These are phyloP conservation scores for Epirrita christyi DNA, from an alignment of 2,888 invertebrate species.

Conservation along the genomic window DNA sequence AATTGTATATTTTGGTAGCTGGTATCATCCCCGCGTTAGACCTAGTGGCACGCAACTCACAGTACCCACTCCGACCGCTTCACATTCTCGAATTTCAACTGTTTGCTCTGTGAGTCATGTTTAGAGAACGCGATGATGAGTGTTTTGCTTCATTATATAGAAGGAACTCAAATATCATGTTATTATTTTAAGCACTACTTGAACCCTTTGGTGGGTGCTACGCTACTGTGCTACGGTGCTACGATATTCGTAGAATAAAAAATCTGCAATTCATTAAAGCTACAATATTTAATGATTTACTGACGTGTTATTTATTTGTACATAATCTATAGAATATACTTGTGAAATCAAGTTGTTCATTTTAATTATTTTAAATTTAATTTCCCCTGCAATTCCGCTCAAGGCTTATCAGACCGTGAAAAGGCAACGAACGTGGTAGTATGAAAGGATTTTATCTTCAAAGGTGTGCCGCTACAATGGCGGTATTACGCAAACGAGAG, in stretches of 20 bases:
- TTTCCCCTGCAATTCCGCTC: slow-evolving; percentile 25
- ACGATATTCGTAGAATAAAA: neutral
- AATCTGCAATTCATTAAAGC: too few relatives aligned
- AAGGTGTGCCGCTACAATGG: slow-evolving; percentile 70
- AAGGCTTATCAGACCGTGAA: slow-evolving; percentile 59
- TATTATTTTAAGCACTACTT: neutral
- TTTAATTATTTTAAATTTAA: slow-evolving; percentile 26
- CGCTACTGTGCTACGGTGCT: neutral
- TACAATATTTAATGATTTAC: too few relatives aligned
- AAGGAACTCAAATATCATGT: neutral
- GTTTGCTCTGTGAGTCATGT: slow-evolving; percentile 17
- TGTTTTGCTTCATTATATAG: slow-evolving; percentile 6
- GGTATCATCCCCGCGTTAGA: neutral
- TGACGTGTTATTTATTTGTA: too few relatives aligned
- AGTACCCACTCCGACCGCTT: slow-evolving; percentile 4
- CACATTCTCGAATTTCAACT: slow-evolving; percentile 19
- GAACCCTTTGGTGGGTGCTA: neutral
- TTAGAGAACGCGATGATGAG: slow-evolving; percentile 13
- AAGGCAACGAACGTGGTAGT: slow-evolving; percentile 57
- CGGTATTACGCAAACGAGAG: slow-evolving; percentile 67
- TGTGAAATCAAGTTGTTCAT: slow-evolving; percentile 9
- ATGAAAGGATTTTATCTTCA: slow-evolving; percentile 66
- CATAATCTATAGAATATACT: slow-evolving; percentile 4
- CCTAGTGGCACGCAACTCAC: slow-evolving; percentile 14
- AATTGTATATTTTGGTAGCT: too few relatives aligned